Percentiles rank a stretch among this genome's conserved stretches.
Conservation (phyloP, 2,797 vertebrate species). For the Picus viridis region DNA sequence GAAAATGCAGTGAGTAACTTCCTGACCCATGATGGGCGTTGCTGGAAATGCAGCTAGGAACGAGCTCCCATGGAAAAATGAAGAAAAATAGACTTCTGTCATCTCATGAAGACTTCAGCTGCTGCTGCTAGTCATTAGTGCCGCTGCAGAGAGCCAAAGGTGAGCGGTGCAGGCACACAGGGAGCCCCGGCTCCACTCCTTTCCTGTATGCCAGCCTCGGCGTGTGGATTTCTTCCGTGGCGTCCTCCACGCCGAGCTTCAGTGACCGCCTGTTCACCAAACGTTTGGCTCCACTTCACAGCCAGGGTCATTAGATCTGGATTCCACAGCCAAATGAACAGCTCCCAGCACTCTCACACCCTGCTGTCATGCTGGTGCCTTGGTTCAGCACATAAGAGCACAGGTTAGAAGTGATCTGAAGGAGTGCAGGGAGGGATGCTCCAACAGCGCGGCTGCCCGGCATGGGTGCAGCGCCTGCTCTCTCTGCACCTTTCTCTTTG, state of each 20-base stretch:
- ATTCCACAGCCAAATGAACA: neutral
- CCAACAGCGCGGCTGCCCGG: neutral
- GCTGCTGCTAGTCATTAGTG: neutral
- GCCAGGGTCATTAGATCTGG: neutral
- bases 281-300: neutral
- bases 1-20: conserved; percentile 50
- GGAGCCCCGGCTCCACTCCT: neutral
- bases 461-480: accelerated
- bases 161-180: neutral
- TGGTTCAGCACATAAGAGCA: neutral
- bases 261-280: neutral
- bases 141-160: neutral
- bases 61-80: conserved; percentile 23
- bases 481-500: neutral
- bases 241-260: neutral
- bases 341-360: neutral
- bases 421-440: neutral
- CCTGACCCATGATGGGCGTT: conserved; percentile 3
- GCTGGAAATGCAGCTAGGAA: conserved; percentile 24
- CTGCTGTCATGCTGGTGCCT: neutral
- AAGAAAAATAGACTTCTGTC: neutral
- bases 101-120: neutral
- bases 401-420: neutral
- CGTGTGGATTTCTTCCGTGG: neutral
- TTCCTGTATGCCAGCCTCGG: accelerated